Conservation (phyloP, 1,140 invertebrate species). For the Battus philenor region DNA sequence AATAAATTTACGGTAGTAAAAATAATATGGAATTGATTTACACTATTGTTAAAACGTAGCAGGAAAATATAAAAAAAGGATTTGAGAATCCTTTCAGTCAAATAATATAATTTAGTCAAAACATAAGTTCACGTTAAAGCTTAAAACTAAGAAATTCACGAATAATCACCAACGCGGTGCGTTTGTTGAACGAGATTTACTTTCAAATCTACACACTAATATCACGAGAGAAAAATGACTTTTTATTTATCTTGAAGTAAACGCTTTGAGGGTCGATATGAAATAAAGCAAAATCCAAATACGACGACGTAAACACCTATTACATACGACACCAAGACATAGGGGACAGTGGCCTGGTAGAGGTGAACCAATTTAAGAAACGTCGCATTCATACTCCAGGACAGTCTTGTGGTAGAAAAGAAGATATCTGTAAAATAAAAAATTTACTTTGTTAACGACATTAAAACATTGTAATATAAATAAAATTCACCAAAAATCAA, state of each 20-base stretch:
- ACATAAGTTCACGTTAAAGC: constrained; percentile 36
- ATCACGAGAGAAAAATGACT: constrained; percentile 47
- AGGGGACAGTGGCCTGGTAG: neutral
- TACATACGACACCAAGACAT: neutral
- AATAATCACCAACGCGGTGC: constrained; percentile 21
- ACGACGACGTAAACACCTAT: neutral
- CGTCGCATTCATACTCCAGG: constrained; percentile 83
- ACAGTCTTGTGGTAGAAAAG: constrained; percentile 96
- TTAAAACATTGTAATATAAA: no score
- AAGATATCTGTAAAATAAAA: constrained; percentile 86
- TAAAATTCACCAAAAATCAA: no score
- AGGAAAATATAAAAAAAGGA: constrained; percentile 1
- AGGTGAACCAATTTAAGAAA: constrained; percentile 29
- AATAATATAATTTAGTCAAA: constrained; percentile 4
- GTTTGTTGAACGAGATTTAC: constrained; percentile 12
- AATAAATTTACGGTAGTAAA: constrained; percentile 1
- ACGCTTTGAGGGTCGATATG: neutral
- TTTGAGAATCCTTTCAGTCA: constrained; percentile 16
- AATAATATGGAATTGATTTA: neutral
- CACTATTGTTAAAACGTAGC: neutral
- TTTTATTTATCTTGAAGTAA: constrained; percentile 25
- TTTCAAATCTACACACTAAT: constrained; percentile 50
- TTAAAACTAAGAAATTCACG: constrained; percentile 63
- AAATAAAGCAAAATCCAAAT: constrained; percentile 6
- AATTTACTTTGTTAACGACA: no score